phyloP scores from a whole-genome alignment of 1,140 invertebrate genomes.

The Pantala flavescens region DNA sequence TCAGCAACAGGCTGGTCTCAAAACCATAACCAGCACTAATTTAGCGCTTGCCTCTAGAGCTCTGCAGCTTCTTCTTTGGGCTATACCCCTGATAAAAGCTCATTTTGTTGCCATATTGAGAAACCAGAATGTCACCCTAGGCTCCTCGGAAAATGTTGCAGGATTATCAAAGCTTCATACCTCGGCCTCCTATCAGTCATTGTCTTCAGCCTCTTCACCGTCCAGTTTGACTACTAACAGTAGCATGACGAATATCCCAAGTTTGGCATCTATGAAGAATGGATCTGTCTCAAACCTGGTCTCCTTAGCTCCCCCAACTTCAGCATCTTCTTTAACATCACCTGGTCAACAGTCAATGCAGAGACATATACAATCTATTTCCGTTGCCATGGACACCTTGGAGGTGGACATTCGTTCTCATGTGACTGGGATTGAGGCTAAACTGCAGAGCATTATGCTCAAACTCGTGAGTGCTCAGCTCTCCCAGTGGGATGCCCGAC shows the following conservation, averaged over 20 bases:
- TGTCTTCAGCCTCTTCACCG: background rate
- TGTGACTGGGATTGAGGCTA: constrained; percentile 80
- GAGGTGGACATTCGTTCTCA: constrained; percentile 78
- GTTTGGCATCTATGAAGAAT: background rate
- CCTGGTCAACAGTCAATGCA: constrained; percentile 12
- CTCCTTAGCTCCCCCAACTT: constrained; percentile 18
- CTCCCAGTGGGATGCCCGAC: constrained; percentile 80
- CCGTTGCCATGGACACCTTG: constrained; percentile 42
- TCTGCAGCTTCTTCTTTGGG: constrained; percentile 67
- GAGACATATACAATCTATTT: background rate
- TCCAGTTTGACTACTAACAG: background rate
- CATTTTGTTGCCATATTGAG: constrained; percentile 41
- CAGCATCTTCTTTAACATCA: constrained; percentile 21
- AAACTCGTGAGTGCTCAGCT: constrained; percentile 68
- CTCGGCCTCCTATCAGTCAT: background rate
- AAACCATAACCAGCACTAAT: constrained; percentile 93
- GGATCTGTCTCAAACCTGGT: background rate
- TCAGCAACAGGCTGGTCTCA: constrained; percentile 78
- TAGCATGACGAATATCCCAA: background rate
- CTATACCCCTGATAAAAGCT: constrained; percentile 55
- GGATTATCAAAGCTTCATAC: background rate
- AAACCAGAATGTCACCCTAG: background rate
- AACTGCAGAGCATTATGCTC: constrained; percentile 81
- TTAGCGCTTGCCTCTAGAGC: constrained; percentile 83
- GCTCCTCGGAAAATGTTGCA: background rate